Evolutionary conservation across 2,888 invertebrate species (phyloP).

Genomic region (Disparrhopalites patrizii): DNA sequence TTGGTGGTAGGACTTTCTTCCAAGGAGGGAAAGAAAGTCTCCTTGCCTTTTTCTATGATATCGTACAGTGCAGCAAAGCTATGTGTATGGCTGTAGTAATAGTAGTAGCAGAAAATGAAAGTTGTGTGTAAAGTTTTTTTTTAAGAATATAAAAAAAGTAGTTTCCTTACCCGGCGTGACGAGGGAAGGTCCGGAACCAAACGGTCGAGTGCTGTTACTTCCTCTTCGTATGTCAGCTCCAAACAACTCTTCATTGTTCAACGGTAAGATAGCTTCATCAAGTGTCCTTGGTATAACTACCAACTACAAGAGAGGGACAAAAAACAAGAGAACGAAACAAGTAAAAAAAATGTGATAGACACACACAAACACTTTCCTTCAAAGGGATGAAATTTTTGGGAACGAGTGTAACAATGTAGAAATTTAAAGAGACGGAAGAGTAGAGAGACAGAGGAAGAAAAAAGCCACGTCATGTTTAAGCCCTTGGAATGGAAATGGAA

Average conservation of each 20-base stretch:
- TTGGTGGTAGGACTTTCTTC: too few relatives aligned
- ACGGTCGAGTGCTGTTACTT: constrained; percentile 39
- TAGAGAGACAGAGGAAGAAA: not conserved
- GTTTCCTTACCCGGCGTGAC: constrained; percentile 40
- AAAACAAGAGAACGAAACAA: too few relatives aligned
- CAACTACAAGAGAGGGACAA: constrained; percentile 42
- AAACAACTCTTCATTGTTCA: constrained; percentile 38
- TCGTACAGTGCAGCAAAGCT: too few relatives aligned
- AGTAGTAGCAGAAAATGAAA: too few relatives aligned
- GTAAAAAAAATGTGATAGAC: constrained; percentile 1
- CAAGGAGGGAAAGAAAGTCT: too few relatives aligned
- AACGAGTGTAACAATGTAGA: not conserved
- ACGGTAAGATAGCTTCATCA: constrained; percentile 43
- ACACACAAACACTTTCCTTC: too few relatives aligned
- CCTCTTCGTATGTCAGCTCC: constrained; percentile 43
- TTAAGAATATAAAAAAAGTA: not conserved
- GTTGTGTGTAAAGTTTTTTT: too few relatives aligned
- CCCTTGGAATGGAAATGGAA: not conserved
- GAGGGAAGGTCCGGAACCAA: constrained; percentile 42
- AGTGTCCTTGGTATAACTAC: constrained; percentile 45
- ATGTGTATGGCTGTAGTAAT: too few relatives aligned
- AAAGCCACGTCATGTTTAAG: constrained; percentile 1
- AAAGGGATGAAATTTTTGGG: constrained; percentile 3
- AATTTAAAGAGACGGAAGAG: not conserved
- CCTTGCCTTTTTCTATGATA: too few relatives aligned